Evolutionary conservation across 2,113 vertebrate species (phyloP).

Genomic region (Empidonax alnorum): DNA sequence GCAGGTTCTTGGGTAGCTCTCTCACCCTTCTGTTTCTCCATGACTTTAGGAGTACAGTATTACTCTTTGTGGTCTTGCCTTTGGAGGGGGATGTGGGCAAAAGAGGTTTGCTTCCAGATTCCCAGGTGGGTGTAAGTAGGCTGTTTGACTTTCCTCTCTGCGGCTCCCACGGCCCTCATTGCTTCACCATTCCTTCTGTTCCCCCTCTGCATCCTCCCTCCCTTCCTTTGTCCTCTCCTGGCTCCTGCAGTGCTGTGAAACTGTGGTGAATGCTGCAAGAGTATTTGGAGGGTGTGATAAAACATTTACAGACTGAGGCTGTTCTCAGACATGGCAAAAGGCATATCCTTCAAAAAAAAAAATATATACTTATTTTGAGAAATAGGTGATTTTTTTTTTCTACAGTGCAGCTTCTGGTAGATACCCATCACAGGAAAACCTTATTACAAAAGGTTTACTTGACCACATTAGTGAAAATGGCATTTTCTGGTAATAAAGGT

Average conservation of each 20-base stretch:
- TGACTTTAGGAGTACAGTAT: background rate
- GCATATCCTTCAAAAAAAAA: background rate
- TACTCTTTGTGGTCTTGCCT: background rate
- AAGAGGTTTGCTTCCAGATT: background rate
- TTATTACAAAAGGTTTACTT: background rate
- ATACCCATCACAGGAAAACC: background rate
- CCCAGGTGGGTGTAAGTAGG: too few relatives aligned
- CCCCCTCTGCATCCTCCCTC: background rate
- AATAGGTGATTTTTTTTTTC: background rate
- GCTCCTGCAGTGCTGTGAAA: background rate
- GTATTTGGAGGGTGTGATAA: background rate
- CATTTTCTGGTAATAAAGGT: background rate
- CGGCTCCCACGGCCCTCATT: background rate
- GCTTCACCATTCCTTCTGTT: background rate
- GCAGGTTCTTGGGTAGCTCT: background rate
- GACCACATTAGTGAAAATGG: background rate
- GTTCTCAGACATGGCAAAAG: background rate
- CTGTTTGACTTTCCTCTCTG: background rate
- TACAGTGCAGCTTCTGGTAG: background rate
- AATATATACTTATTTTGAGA: background rate
- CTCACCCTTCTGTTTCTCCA: fast-evolving
- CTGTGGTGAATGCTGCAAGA: background rate
- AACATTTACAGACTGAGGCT: background rate
- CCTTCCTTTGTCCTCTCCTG: background rate
- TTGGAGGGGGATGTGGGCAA: background rate